Base-by-base conservation (phyloP, 2,888 invertebrate species). In the Harpalus rufipes region DNA sequence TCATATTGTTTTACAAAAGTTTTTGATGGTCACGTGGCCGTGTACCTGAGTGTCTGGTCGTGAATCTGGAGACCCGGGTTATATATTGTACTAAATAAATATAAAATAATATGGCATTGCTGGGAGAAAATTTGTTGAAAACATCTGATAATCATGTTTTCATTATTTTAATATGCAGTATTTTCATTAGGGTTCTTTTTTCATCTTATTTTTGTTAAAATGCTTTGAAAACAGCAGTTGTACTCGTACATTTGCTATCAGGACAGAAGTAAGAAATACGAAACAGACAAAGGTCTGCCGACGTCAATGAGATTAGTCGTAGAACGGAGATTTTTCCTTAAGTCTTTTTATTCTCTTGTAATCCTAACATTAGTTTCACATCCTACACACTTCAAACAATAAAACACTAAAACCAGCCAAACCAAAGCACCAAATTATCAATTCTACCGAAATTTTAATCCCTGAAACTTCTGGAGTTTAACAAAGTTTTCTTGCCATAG, bases 251-350 rank as follows among this genome's bases (percentile, higher is more conserved):
- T 44, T 10, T 12, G 44, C 10, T 32, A 10, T 51, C 44, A 2
- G 44, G 10, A 12, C 10, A 51, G 32, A 32, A 51, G 44, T 12
- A 51, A 51, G 44, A 51, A 10, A 51, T 12, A 51, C 44, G 44
- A 51, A 51, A 51, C 44, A 32, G 32, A 32, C 44, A 51, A 32
- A 32, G 32, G 44, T 51, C 10, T 51, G 10, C 44, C 8, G 4
- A 51, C 44, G 10, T 51, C 44, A 51, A 51, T 51, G 44, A 51
- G 44, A 51, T 51, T 51, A 51, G 10, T 51, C 44, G 12, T 12
- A 51, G 44, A 51, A 51, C 44, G 44, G 44, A 51, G 44, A 51
- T 51, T 51, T 51, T 51, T 51, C 44, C 10, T 51, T 51, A 51
- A 51, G 44, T 51, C 44, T 51, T 51, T 51, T 51, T 12, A 8